Conservation (phyloP, 1,140 invertebrate species). For the Brachionus koreanus region DNA sequence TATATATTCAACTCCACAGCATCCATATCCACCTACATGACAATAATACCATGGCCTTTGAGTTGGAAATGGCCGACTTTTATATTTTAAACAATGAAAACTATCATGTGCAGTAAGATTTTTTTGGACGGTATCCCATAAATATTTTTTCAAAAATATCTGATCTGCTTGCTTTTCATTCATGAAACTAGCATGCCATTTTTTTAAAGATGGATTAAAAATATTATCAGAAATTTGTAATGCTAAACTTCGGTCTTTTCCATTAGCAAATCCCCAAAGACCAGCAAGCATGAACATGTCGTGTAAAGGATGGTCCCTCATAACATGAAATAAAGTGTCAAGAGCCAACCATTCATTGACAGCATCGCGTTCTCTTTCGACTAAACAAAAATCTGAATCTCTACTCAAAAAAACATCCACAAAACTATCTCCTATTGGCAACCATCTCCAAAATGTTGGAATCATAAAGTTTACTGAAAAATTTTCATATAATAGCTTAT, state of each 20-base stretch:
- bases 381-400: slow-evolving; percentile 29
- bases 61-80: background rate
- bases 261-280: background rate
- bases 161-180: slow-evolving; percentile 37
- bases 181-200: background rate
- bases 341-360: background rate
- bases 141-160: slow-evolving; percentile 18
- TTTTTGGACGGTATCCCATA: background rate
- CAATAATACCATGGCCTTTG: slow-evolving; percentile 25
- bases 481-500: background rate
- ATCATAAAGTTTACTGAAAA: background rate
- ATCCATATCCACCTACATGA: slow-evolving; percentile 17
- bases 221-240: background rate
- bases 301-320: slow-evolving; percentile 9
- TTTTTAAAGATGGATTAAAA: background rate
- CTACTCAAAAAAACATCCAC: slow-evolving; percentile 1
- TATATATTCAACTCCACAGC: background rate
- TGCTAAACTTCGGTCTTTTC: background rate
- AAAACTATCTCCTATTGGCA: slow-evolving; percentile 25
- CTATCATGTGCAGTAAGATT: slow-evolving; percentile 18
- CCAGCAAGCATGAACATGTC: slow-evolving; percentile 22
- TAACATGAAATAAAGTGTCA: background rate
- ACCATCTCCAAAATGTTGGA: slow-evolving; percentile 38
- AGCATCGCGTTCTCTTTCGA: background rate
- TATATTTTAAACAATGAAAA: background rate